These are phyloP conservation scores for Acanthosepion pharaonis DNA, from an alignment of 2,888 invertebrate genomes.

Conservation along the genomic window DNA sequence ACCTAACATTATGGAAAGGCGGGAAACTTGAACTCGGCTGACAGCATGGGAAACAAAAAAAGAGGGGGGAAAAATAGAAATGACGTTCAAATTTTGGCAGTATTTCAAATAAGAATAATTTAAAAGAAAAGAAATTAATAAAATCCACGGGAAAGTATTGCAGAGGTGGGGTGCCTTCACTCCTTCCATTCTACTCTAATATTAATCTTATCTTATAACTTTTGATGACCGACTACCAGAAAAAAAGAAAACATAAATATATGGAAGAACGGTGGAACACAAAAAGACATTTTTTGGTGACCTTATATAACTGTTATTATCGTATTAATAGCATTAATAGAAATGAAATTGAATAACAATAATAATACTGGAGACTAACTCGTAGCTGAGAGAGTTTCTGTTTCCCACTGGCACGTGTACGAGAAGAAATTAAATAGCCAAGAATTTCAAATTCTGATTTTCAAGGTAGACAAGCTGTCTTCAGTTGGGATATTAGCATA, in stretches of 20 bases:
- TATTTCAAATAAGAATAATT: constrained; percentile 33
- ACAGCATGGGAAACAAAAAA: background rate
- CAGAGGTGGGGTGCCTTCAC: background rate
- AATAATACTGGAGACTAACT: background rate
- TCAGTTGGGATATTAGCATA: no score
- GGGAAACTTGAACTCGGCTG: constrained; percentile 12
- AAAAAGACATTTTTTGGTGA: background rate
- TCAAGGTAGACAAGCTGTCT: no score
- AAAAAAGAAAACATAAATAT: background rate
- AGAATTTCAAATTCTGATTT: no score
- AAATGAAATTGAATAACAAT: background rate
- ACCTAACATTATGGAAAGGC: background rate
- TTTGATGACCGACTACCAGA: background rate
- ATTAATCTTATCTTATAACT: background rate
- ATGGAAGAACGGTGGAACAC: background rate
- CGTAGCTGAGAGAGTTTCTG: background rate
- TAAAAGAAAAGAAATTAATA: constrained; percentile 9
- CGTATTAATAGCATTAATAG: background rate
- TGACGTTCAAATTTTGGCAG: background rate
- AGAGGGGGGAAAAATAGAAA: background rate
- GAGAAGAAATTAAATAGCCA: no score
- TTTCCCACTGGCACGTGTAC: no score
- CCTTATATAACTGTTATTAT: background rate
- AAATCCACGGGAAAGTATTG: background rate
- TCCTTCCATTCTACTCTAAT: background rate